Base-by-base conservation (phyloP, 2,888 invertebrate genomes). In the Hirtodrosophila trivittata region DNA sequence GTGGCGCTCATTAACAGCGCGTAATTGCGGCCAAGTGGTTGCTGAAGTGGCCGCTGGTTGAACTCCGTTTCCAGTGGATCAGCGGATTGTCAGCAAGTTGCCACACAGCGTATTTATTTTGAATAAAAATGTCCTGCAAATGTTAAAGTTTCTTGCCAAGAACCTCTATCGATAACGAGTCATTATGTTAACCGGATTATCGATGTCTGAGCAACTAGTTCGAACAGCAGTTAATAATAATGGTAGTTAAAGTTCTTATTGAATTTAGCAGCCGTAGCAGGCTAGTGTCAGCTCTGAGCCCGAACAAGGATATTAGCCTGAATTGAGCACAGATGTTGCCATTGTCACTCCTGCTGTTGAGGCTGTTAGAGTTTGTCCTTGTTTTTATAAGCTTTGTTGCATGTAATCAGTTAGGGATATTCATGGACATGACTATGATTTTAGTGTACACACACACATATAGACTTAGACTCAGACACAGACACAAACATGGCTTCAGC, bases 371-470 rank as follows among this genome's bases (percentile, higher is more conserved):
- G 39, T 37, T 55, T 59, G 76, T 63, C 50, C 76, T 82, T 80
- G 80, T 70, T 86, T 68, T 83, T 65, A 65, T 86, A 84, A 78
- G 74, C 77, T 77, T 56, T 62, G 72, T 66, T 82, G 82, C 84
- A 69, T 82, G 75, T 86, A 83, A 85, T 82, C 86, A 82, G 83
- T 75, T 72, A 70, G 46, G 71, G 74, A 75, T 84, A 85, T 85
- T 84, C 84, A 85, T 86, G 84, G 63, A 85, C 86, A 85, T 84
- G 86, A 78, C 78, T 83, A 78, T 77, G 85, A 73, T 81, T 85
- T 84, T 83, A 83, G 68, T 55, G 43, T 62, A 59, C 46, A 52
- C 63, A 60, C 43, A 58, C 32, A 56, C 25, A 54, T 10, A 21
- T 21, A 3, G 18, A 21, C 18, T 21, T 2, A 21, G 18, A 21